Evolutionary conservation across 2,888 invertebrate species (phyloP).

Genomic region (Scaptomyza polygonia): DNA sequence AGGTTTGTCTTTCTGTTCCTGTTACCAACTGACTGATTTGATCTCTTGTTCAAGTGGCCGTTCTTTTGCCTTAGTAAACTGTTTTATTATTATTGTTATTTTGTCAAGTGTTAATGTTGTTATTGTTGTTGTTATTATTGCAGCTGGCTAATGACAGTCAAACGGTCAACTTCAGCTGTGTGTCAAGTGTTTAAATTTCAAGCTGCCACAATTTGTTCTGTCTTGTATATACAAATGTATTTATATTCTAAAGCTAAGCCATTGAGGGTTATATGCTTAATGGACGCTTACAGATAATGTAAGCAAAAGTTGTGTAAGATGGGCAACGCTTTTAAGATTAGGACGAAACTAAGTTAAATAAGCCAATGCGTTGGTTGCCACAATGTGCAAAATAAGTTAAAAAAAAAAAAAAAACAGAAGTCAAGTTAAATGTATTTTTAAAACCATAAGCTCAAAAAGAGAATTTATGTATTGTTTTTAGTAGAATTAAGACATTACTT

Average conservation of each 20-base stretch:
- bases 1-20: too few species aligned
- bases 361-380: background rate
- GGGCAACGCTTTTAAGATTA: background rate
- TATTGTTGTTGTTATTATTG: constrained; percentile 13
- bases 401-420: background rate
- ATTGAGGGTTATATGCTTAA: constrained; percentile 13
- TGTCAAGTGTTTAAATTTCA: constrained; percentile 68
- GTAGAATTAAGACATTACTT: too few species aligned
- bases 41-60: constrained; percentile 37
- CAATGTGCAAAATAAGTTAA: background rate
- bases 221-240: background rate
- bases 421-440: background rate
- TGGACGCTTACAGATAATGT: constrained; percentile 5
- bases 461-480: too few species aligned
- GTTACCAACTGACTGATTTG: constrained; percentile 29
- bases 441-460: too few species aligned
- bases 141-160: constrained; percentile 69
- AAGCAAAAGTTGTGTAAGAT: constrained; percentile 8
- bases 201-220: constrained; percentile 31
- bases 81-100: constrained; percentile 50
- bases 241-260: constrained; percentile 19
- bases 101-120: constrained; percentile 19
- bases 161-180: constrained; percentile 47
- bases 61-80: constrained; percentile 57
- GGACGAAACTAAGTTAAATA: background rate